Base-by-base conservation (phyloP, 1,140 invertebrate species). In the Cotesia chilonis region DNA sequence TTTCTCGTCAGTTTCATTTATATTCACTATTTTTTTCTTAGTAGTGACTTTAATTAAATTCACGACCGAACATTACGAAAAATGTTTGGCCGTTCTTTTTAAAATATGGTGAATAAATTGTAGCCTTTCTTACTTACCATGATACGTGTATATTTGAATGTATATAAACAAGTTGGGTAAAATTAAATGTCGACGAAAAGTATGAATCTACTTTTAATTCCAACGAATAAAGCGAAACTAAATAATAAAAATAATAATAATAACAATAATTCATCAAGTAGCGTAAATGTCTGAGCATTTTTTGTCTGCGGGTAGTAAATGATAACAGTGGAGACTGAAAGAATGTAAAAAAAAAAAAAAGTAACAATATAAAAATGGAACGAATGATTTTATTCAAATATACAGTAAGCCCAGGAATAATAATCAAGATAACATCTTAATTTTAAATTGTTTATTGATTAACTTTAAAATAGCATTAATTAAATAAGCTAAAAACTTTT, bases 111-210 rank as follows among this genome's bases (percentile, higher is more conserved):
- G 68, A 69, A 75, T 38, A 38, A 74, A 72, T 54, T 70, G 14
- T 70, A 76, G 75, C 60, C 63, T 74, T 76, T 77, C 5, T 57
- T 14, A 28, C 14, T 80, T 80, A 79, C 68, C 71, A 67, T 79
- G 79, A 81, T 80, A 80, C 80, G 76, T 82, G 77, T 82, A 80
- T 73, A 82, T 81, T 47, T 47, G 10, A 47, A 79, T 80, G 80
- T 80, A 81, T 71, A 81, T 80, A 79, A 78, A 65, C 73, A 75
- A 28, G 64, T 38, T 12, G 63, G 10, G 14, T 65, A 41, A 65
- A n/a, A 41, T 14, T 47, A 20, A 47, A 61, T 7, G 9, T 17
- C 10, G 59, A 74, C 76, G 79, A 81, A 81, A 80, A 73, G 70
- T 73, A 74, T 41, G 28, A 63, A 6, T 47, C 41, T 47, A 47